Percentiles rank a stretch among this genome's conserved stretches.
Conservation (phyloP, 2,113 vertebrate genomes). For the Triplophysa siluroides region DNA sequence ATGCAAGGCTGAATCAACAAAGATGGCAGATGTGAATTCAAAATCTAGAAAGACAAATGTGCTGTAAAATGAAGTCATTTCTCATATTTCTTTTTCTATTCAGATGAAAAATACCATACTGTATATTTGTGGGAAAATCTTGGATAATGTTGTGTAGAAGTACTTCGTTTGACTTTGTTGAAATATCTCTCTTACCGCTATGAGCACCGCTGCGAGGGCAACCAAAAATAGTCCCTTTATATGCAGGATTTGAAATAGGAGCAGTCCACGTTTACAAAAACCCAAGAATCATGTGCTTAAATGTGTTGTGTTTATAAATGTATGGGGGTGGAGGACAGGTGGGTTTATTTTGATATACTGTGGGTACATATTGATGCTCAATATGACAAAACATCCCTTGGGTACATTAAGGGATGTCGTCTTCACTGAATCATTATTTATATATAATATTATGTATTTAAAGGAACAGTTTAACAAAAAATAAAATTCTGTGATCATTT, state of each 20-base stretch:
- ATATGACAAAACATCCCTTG: too few species aligned
- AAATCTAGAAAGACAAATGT: neutral
- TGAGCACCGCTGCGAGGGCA: neutral
- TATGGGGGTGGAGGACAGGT: too few species aligned
- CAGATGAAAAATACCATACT: neutral
- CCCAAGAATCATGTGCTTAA: neutral
- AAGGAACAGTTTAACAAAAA: too few species aligned
- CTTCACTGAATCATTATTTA: too few species aligned
- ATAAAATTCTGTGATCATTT: too few species aligned
- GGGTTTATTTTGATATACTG: too few species aligned
- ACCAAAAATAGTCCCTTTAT: neutral
- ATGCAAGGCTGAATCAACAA: slow-evolving; percentile 32
- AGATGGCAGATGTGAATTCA: slow-evolving; percentile 14
- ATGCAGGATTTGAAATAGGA: neutral
- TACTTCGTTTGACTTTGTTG: neutral
- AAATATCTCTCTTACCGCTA: neutral
- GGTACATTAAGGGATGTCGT: too few species aligned
- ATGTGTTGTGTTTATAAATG: too few species aligned
- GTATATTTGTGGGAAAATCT: neutral
- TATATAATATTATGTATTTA: too few species aligned
- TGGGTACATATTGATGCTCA: too few species aligned
- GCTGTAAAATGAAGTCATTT: slow-evolving; percentile 11
- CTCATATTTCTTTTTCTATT: neutral
- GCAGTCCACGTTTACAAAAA: neutral
- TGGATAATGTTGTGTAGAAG: neutral